Evolutionary conservation across 2,797 vertebrate genomes (phyloP), one percentile per base, ranked within the genome.

Genomic region (Erithacus rubecula): DNA sequence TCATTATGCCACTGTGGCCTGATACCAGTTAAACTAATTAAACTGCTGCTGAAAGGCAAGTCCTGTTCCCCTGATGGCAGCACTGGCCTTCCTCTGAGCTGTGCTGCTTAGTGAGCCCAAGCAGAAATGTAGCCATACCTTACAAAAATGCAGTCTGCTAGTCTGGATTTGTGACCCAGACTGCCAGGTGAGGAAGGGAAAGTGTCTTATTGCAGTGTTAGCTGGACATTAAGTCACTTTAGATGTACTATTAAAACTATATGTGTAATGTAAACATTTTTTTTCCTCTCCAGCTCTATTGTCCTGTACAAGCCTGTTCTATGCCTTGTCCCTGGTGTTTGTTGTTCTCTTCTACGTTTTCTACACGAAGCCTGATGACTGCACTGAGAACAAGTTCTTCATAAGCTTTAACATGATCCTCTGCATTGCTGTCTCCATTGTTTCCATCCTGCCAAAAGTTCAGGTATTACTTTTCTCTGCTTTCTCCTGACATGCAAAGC

Each of bases 351-450:
- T 99, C 94, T 99, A 97, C 60, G 6, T 98, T 43, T 98, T 98
- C 96, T 99, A 99, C 97, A 98, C 99, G 0, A 98, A 91, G 58
- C 97, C 98, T 8, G 98, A 98, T 36, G 98, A 89, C 77, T 99
- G 99, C 89, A 62, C 89, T 41, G 97, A 99, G 95, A 99, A 99
- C 98, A 99, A 99, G 96, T 98, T 98, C 97, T 99, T 99, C 98
- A 99, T 99, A 96, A 98, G 97, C 92, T 96, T 99, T 91, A 99
- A 99, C 93, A 91, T 98, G 96, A 67, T 99, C 52, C 92, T 99
- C 58, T 99, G 99, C 85, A 10, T 98, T 41, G 90, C 69, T 44
- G 98, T 98, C 55, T 99, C 99, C 32, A 18, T 98, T 30, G 32
- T 98, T 82, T 99, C 99, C 17, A 89, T 99, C 55, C 97, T 98